Evolutionary conservation across 2,113 vertebrate species (phyloP), one percentile per base, ranked within the genome.

Genomic region (Chaenocephalus aceratus): DNA sequence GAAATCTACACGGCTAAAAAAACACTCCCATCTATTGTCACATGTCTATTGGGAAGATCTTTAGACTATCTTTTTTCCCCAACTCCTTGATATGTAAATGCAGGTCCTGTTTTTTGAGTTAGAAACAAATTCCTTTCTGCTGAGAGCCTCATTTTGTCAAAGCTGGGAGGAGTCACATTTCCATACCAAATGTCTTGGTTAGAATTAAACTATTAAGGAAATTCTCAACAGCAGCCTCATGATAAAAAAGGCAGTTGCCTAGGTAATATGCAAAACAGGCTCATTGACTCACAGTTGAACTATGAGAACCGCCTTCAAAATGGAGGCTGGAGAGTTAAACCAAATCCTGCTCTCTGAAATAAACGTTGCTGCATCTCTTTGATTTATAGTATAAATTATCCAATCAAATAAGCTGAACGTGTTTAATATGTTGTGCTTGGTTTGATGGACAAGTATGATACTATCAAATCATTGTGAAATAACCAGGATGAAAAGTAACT

Each of bases 191-290:
- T 83, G 91, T 86, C 76, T 82, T 21, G 64, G 52, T 87, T 51
- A 86, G 90, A 94, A 88, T 88, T 87, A 92, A 89, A 93, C 87
- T 84, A 93, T 92, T 87, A 92, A 89, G 82, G 84, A 90, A 85
- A 87, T 88, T 82, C 88, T 82, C 77, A 89, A 87, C 90, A 86
- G 82, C 61, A 65, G 81, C 79, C 66, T 88, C 87, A 91, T 91
- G 91, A 92, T 90, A 91, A 91, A 92, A 91, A 91, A 85, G 74
- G 68, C 92, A 78, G 94, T 94, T 93, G 70, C 93, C 92, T 91
- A 83, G 93, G 93, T 83, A 83, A 94, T 89, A 93, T 93, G 91
- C 85, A 91, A 92, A 92, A 81, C 65, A 90, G 85, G 36, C 77
- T 90, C 84, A 88, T 82, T 91, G 90, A 93, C 86, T 92, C 77